Evolutionary conservation across 2,888 invertebrate genomes (phyloP), one percentile per base, ranked within the genome.

Genomic region (Xiphydria camelus): DNA sequence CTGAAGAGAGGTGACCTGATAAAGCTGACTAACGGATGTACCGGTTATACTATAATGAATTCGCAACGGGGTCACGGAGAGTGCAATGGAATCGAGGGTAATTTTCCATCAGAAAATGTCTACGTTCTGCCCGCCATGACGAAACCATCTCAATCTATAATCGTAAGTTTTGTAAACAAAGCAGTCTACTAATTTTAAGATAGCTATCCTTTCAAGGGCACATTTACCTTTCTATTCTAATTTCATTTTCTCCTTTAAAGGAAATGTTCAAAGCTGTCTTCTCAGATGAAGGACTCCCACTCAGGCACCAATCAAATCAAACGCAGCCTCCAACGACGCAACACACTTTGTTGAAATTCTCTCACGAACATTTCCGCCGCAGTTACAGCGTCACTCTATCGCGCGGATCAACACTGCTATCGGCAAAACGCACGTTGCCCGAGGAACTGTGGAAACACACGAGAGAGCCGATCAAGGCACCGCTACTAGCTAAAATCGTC

Each of bases 41-140:
- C 79, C 2, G 94, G 94, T 1, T 87, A 88, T 66, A 83, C 83
- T 3, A 78, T 94, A 17, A 80, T 89, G 79, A 84, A 83, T 56
- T 80, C 82, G 15, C 84, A 84, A 14, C 88, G 87, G 86, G 87
- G 86, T 43, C 82, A 83, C 40, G 91, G 91, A 9, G 80, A 83
- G 57, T 83, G 84, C 39, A 86, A 87, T 47, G 84, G 83, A 1
- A 80, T 83, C 51, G 80, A 82, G 61, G 96, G 95, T 0, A 84
- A 92, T 61, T 94, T 96, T 76, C 89, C 91, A 1, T 87, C 89
- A 0, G 92, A 94, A 66, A 85, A 84, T 67, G 88, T 95, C 10
- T 90, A 92, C 61, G 87, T 96, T 40, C 75, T 97, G 51, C 93
- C 96, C 4, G 88, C 91, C 1, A 78, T 94, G 52, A 80, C 83